Conservation (phyloP, 1,140 invertebrate genomes). For the Drosophila kepulauana region DNA sequence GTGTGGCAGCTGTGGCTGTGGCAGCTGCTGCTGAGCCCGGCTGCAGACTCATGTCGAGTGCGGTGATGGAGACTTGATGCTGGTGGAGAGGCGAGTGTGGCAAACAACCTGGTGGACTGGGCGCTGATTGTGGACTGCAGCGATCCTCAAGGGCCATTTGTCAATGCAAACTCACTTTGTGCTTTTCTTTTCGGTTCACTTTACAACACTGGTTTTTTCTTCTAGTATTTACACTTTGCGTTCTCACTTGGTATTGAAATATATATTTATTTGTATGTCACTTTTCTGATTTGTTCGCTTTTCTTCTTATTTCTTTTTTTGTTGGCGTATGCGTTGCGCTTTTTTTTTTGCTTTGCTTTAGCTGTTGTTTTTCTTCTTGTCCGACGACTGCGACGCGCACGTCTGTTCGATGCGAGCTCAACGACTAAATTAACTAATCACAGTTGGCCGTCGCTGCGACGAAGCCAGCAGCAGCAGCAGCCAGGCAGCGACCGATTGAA, state of each 20-base stretch:
- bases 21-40: slow-evolving; percentile 48
- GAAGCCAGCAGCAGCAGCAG: slow-evolving; percentile 65
- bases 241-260: not conserved
- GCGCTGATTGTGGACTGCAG: slow-evolving; percentile 87
- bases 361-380: slow-evolving; percentile 28
- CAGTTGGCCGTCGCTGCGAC: slow-evolving; percentile 73
- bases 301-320: slow-evolving; percentile 21
- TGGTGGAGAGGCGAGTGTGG: slow-evolving; percentile 62
- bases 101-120: slow-evolving; percentile 83
- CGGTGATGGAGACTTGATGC: slow-evolving; percentile 39
- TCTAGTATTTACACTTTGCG: not conserved
- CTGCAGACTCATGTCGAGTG: slow-evolving; percentile 73
- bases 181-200: slow-evolving; percentile 23
- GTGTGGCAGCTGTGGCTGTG: slow-evolving; percentile 48
- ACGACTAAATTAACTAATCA: slow-evolving; percentile 85
- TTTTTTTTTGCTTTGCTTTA: slow-evolving; percentile 24
- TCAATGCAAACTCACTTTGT: slow-evolving; percentile 28
- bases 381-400: slow-evolving; percentile 70
- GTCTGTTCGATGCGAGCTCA: slow-evolving; percentile 84
- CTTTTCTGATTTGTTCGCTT: slow-evolving; percentile 35
- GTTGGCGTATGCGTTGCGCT: slow-evolving; percentile 27
- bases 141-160: slow-evolving; percentile 88
- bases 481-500: slow-evolving; percentile 68
- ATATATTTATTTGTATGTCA: slow-evolving; percentile 16
- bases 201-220: no score